Conservation (phyloP, 2,113 vertebrate species). For the Rhinopithecus roxellana region DNA sequence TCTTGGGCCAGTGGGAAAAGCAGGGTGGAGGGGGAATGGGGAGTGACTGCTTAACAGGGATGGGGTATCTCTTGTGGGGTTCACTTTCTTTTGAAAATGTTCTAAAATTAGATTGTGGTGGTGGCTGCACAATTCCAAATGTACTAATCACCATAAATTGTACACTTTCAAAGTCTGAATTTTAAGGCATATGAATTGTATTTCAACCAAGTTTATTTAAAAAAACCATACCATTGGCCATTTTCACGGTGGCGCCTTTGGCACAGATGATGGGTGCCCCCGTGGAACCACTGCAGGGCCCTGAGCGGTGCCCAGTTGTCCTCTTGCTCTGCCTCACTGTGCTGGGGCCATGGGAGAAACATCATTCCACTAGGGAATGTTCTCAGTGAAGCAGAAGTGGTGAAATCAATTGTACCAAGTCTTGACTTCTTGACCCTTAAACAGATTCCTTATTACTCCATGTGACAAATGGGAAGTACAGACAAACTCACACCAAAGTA, state of each 20-base stretch:
- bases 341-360: background rate
- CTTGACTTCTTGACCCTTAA: background rate
- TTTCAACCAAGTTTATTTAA: background rate
- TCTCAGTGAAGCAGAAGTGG: background rate
- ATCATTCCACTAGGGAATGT: background rate
- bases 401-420: background rate
- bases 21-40: background rate
- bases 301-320: background rate
- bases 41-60: fast-evolving
- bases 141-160: background rate
- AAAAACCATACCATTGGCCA: background rate
- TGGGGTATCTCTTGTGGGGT: background rate
- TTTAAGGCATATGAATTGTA: background rate
- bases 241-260: background rate
- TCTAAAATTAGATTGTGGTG: background rate
- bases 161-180: background rate
- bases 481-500: no score
- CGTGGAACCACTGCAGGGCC: background rate
- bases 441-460: background rate
- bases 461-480: background rate
- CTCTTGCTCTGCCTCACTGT: background rate
- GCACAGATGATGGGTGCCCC: background rate
- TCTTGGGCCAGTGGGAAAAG: background rate
- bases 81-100: background rate
- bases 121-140: background rate